Base-by-base conservation (phyloP, 1,140 invertebrate genomes). In the Drosophila novamexicana region DNA sequence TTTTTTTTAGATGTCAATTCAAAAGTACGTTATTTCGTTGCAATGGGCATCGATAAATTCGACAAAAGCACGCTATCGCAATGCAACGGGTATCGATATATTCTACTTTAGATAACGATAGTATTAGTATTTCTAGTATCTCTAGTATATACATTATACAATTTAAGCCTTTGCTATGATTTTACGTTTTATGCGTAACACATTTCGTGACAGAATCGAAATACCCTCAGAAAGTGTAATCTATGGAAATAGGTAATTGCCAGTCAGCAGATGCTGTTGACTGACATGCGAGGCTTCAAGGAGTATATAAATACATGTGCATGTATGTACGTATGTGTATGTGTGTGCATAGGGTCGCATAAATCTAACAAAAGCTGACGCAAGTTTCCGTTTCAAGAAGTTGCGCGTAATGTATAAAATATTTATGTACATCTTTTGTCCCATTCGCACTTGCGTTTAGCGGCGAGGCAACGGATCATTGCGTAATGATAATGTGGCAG, bases 401-500 rank as follows among this genome's bases (percentile, higher is more conserved):
- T 7, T 10, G 52, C 44, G 47, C 68, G 52, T 71, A 64, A 47
- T 53, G 36, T 16, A 36, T 47, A n/a, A 42, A 53, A 50, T 50
- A 50, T 50, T 39, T 63, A 9, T 50, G 12, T n/a, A 39, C 52
- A 36, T 64, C 5, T 54, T 54, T 2, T 34, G 29, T 45, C 57
- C 22, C n/a, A 18, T 18, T 39, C 9, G 12, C 4, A 22, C 45
- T 40, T 22, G 10, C 10, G 34, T 29, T 56, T 77, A 58, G 45
- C 64, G 63, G 45, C 64, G 63, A 36, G 36, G 49, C 47, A 52
- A 62, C 49, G 40, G 70, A 78, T 86, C 66, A 85, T 85, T 85
- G 81, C 83, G 81, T 85, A 85, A 86, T 76, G 75, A 82, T 58
- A 74, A 61, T 78, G 68, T 52, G 59, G 61, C 75, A 81, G 78